These are phyloP conservation scores for Clitarchus hookeri DNA, from an alignment of 2,888 invertebrate species.

Conservation along the genomic window DNA sequence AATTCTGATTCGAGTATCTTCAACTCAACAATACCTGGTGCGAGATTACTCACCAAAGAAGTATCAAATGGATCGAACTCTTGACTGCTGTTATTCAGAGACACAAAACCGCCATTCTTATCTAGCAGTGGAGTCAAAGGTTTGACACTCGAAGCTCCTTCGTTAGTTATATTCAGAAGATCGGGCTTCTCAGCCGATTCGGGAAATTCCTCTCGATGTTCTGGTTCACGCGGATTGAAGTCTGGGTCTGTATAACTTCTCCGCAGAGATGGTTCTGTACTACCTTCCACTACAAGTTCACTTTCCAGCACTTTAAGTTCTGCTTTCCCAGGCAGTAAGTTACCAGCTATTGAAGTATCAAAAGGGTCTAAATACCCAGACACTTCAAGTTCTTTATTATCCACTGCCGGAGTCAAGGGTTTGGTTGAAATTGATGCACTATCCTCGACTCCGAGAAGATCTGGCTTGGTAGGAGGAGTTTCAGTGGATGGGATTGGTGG, in stretches of 20 bases:
- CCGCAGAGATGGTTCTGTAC: constrained; percentile 51
- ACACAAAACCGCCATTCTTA: constrained; percentile 50
- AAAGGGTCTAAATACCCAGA: constrained; percentile 70
- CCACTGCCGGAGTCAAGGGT: constrained; percentile 54
- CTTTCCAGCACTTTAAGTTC: constrained; percentile 78
- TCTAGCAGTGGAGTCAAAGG: constrained; percentile 53
- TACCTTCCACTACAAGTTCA: constrained; percentile 69
- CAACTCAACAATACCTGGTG: constrained; percentile 77
- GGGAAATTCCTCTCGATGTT: constrained; percentile 17
- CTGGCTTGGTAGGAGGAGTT: constrained; percentile 28
- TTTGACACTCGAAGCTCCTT: constrained; percentile 51
- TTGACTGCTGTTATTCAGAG: constrained; percentile 50
- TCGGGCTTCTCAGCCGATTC: constrained; percentile 41
- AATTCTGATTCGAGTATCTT: constrained; percentile 79
- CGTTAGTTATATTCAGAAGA: constrained; percentile 47
- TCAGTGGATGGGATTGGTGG: constrained; percentile 19
- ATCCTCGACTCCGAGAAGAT: constrained; percentile 34
- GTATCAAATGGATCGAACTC: constrained; percentile 83
- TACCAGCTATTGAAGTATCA: constrained; percentile 80
- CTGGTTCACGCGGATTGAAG: constrained; percentile 43
- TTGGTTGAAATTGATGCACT: constrained; percentile 48
- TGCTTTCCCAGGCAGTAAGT: constrained; percentile 76
- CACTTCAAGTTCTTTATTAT: constrained; percentile 49
- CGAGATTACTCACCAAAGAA: constrained; percentile 73
- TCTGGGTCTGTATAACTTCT: constrained; percentile 49